A percentile compares a stretch with the other conserved stretches of the same genome.
These are phyloP conservation scores for Byasa hedistus DNA, from an alignment of 2,888 invertebrate genomes.

Conservation along the genomic window DNA sequence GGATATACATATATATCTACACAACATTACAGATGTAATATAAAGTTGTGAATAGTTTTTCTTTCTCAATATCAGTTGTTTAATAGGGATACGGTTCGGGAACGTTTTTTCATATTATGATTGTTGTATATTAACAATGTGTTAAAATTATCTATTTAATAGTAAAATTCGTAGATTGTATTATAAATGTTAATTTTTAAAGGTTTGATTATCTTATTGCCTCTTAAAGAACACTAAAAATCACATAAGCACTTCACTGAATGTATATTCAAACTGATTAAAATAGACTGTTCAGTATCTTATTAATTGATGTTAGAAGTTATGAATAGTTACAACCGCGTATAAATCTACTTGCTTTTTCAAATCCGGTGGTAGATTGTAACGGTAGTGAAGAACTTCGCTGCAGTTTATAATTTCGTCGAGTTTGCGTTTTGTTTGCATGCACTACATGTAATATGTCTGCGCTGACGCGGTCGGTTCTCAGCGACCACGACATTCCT, in stretches of 20 bases:
- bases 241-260: too few species aligned
- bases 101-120: background rate
- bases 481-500: slow-evolving; percentile 16
- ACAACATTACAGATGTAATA: slow-evolving; percentile 19
- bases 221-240: too few species aligned
- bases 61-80: slow-evolving; percentile 2
- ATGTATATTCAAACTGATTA: too few species aligned
- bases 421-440: slow-evolving; percentile 18
- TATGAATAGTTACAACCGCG: background rate
- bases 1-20: slow-evolving; percentile 15
- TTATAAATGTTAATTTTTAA: too few species aligned
- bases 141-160: too few species aligned
- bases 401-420: slow-evolving; percentile 38
- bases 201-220: too few species aligned
- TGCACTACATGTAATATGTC: slow-evolving; percentile 1
- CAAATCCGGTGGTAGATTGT: slow-evolving; percentile 16
- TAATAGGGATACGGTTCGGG: background rate
- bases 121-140: too few species aligned
- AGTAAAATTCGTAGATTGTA: too few species aligned
- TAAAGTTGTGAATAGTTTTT: slow-evolving; percentile 21
- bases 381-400: slow-evolving; percentile 28
- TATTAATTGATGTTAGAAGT: too few species aligned
- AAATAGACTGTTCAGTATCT: too few species aligned
- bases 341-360: slow-evolving; percentile 8
- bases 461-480: slow-evolving; percentile 6